A percentile compares a stretch with the other conserved stretches of the same genome.
Evolutionary conservation across 2,888 invertebrate species (phyloP).

Genomic region (Pristionchus entomophagus): DNA sequence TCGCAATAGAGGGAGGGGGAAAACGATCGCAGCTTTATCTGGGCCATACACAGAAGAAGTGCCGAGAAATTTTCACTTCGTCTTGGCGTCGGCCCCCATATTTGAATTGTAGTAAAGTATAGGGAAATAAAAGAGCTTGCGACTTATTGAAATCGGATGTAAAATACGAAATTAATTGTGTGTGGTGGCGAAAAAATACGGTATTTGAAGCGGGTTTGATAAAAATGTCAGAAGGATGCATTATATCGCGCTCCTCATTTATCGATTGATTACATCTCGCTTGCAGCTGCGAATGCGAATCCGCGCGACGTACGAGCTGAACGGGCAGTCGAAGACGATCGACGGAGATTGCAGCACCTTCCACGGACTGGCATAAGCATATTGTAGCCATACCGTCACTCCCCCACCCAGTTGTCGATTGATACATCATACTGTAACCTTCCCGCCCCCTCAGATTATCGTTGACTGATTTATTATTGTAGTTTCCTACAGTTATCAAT

Average conservation of each 20-base stretch:
- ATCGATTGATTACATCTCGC: neutral
- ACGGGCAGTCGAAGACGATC: slow-evolving; percentile 61
- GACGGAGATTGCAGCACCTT: slow-evolving; percentile 69
- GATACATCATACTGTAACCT: slow-evolving; percentile 12
- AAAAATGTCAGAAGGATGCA: no score
- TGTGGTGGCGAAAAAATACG: no score
- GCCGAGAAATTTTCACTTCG: no score
- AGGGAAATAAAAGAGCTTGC: slow-evolving; percentile 29
- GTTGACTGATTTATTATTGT: neutral
- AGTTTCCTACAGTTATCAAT: no score
- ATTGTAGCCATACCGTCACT: neutral
- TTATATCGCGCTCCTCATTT: no score
- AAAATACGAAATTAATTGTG: neutral
- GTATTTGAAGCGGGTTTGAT: no score
- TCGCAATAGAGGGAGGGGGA: no score
- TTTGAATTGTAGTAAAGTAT: neutral
- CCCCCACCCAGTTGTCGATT: no score
- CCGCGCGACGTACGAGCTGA: slow-evolving; percentile 65
- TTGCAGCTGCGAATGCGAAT: slow-evolving; percentile 73
- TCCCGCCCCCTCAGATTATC: neutral
- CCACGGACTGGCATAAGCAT: slow-evolving; percentile 59
- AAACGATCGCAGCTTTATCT: no score
- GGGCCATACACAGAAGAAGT: no score
- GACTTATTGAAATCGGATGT: neutral
- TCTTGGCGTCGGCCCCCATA: no score